Base-by-base conservation (phyloP, 2,113 vertebrate species). In the Dasyornis broadbenti region DNA sequence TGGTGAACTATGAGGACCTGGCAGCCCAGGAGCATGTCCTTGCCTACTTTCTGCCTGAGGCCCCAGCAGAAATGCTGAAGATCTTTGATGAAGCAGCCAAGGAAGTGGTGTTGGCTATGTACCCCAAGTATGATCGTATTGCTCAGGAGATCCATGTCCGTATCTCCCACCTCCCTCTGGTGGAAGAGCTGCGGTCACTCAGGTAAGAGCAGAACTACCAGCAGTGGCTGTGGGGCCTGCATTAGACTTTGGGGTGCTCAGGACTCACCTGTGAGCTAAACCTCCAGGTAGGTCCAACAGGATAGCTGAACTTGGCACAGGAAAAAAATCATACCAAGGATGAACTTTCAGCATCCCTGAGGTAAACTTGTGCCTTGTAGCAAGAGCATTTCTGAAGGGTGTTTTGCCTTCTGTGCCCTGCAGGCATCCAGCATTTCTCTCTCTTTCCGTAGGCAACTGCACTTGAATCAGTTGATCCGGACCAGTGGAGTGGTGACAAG, bases 101-200 rank as follows among this genome's bases (percentile, higher is more conserved):
- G 94, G 99, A 99, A 61, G 99, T 99, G 27, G 99, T 99, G 49
- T 90, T 99, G 89, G 98, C 99, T 91, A 99, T 99, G 99, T 99
- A 99, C 96, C 99, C 99, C 30, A 99, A 99, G 92, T 99, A 99
- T 1, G 98, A 99, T 83, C 99, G 99, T 13, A 99, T 99, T 26
- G 98, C 99, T 81, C 98, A 98, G 40, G 98, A 99, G 94, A 99
- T 99, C 96, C 99, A 99, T 2, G 99, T 99, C 75, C 99, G 99
- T 19, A 99, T 99, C 94, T 99, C 98, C 57, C 99, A 99, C 97
- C 98, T 99, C 66, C 99, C 99, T 1, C 97, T 99, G 66, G 99
- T 99, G 20, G 99, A 99, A 94, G 99, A 99, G 90, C 98, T 99
- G 81, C 98, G 99, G 9, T 99, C 99, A 0, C 98, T 99, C 86